These are phyloP conservation scores for Hippocampus zosterae DNA, from an alignment of 2,113 vertebrate genomes.

Conservation along the genomic window DNA sequence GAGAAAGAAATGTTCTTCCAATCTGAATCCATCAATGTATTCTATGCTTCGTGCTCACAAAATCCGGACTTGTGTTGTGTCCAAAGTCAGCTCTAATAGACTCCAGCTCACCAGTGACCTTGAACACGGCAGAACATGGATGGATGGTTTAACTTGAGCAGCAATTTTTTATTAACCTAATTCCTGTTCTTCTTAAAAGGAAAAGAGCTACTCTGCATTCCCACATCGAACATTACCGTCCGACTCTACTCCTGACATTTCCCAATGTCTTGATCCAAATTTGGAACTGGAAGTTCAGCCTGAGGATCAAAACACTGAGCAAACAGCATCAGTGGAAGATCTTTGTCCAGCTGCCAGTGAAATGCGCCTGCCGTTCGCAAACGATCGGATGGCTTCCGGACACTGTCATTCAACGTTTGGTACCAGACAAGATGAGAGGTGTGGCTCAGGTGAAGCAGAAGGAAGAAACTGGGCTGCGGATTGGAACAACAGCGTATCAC, in stretches of 20 bases:
- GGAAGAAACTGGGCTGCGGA: conserved; percentile 5
- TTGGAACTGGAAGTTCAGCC: conserved; percentile 18
- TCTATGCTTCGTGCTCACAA: neutral
- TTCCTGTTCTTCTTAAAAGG: conserved; percentile 48
- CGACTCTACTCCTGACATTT: conserved; percentile 32
- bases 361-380: conserved; percentile 6
- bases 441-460: conserved; percentile 8
- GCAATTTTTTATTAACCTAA: neutral
- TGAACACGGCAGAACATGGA: neutral
- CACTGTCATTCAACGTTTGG: conserved; percentile 60
- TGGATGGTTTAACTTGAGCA: neutral
- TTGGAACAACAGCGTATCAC: conserved; percentile 38
- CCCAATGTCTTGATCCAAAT: conserved; percentile 18
- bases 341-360: neutral
- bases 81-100: neutral
- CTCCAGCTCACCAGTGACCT: neutral
- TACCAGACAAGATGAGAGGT: conserved; percentile 25
- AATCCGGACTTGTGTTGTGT: neutral
- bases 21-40: neutral
- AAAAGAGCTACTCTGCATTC: conserved; percentile 39
- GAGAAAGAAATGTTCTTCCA: neutral
- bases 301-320: conserved; percentile 10
- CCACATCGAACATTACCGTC: conserved; percentile 22
- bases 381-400: conserved; percentile 41
- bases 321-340: conserved; percentile 20